Base-by-base conservation (phyloP, 2,113 vertebrate species). In the Danionella cerebrum region DNA sequence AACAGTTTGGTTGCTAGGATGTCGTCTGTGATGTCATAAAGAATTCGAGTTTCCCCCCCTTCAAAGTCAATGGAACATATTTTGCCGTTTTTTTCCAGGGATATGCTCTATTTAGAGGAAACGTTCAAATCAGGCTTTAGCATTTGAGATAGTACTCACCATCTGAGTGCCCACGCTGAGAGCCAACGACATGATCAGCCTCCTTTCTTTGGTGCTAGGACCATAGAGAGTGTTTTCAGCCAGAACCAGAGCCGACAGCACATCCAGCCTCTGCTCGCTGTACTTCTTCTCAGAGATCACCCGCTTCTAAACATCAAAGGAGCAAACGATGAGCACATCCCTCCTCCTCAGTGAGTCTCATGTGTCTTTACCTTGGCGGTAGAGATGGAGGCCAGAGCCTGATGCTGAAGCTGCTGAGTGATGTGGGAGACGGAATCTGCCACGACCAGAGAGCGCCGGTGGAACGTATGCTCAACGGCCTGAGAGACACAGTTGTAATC, bases 211-310 rank as follows among this genome's bases (percentile, higher is more conserved):
- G 2, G 96, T 98, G 76, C 94, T 95, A 1, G 96, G 96, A 18
- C 96, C 96, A 14, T 91, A 91, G 2, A 99, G 89, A 25, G 90
- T 92, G 72, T 98, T 98, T 85, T 99, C 96, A 53, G 93, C 92
- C 78, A 99, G 73, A 39, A 99, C 94, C 76, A 99, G 72, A 24
- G 96, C 93, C 10, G 96, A 98, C 8, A 99, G 90, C 19, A 99
- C 96, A 63, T 99, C 96, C 82, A 99, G 87, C 29, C 95, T 89
- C 74, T 98, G 94, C 76, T 99, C 94, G 3, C 96, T 99, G 76
- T 99, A 99, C 81, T 98, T 99, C 80, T 94, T 99, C 76, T 99
- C 96, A n/a, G 96, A 99, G 83, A 98, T 91, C 2, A 97, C 96
- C 67, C 94, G 90, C 92, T 98, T 99, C 96, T 99, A 83, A 72